Evolutionary conservation across 2,888 invertebrate genomes (phyloP).

Genomic region (Actias luna): DNA sequence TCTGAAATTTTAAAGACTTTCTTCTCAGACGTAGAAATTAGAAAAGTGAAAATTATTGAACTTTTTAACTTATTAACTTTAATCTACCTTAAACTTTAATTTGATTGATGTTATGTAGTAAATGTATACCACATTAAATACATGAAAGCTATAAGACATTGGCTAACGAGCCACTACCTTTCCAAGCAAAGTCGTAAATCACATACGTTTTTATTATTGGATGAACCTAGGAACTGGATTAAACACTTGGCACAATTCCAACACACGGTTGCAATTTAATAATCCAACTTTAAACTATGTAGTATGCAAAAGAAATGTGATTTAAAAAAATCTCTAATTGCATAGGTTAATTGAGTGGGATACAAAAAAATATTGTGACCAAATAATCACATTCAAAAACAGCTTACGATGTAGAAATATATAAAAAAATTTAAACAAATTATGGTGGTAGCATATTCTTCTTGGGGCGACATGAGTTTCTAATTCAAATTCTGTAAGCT

Average conservation of each 20-base stretch:
- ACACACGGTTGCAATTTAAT: slow-evolving; percentile 13
- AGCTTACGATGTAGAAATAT: too few species aligned
- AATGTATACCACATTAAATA: too few species aligned
- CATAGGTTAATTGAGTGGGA: neutral
- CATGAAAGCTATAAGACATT: neutral
- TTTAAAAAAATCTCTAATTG: neutral
- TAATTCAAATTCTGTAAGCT: too few species aligned
- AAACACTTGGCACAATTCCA: neutral
- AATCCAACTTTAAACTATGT: neutral
- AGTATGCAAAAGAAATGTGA: neutral
- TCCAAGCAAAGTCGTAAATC: neutral
- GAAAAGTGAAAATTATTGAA: too few species aligned
- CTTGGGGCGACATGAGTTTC: too few species aligned
- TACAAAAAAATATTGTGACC: neutral
- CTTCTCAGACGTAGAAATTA: too few species aligned
- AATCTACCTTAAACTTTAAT: too few species aligned
- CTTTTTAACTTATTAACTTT: too few species aligned
- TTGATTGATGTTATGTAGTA: too few species aligned
- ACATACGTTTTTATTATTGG: slow-evolving; percentile 6
- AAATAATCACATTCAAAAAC: neutral
- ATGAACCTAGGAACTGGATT: neutral
- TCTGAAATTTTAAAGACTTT: too few species aligned
- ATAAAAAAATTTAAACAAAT: too few species aligned
- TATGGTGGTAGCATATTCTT: too few species aligned
- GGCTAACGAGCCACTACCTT: neutral